Evolutionary conservation across 2,797 vertebrate genomes (phyloP), one percentile per base, ranked within the genome.

Genomic region (Paratrypauchen microcephalus): DNA sequence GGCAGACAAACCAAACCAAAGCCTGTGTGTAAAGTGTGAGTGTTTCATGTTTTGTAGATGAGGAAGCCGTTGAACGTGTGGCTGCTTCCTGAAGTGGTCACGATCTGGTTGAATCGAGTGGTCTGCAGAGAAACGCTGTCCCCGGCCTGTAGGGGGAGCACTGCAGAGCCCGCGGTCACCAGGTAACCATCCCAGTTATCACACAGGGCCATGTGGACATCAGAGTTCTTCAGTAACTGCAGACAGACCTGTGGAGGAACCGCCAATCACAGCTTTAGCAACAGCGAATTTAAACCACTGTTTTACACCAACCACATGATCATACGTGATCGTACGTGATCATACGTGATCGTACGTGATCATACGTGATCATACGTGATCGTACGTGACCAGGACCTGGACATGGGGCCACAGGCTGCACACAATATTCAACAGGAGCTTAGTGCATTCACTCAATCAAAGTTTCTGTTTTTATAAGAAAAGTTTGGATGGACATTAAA

Each of bases 51-150:
- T 39, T 13, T 23, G 60, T 61, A 83, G 65, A 91, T 19, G 28
- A 90, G 80, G 76, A 91, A 83, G 45, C 89, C 85, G 3, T 76
- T 89, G 69, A 91, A 82, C 39, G 36, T 83, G 77, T 85, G 71
- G 73, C 80, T 77, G 68, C 75, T 65, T 63, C 54, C 74, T 3
- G 55, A 21, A 5, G 2, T 45, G 1, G 58, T 61, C 76, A 83
- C 66, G 0, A 86, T 28, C 75, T 0, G 45, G 78, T 54, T 74
- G 54, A 18, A 18, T 9, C 0, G 28, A 56, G 32, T 67, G 0
- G 59, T 5, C 50, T 86, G 74, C 66, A 91, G 73, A 0, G 77
- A 83, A 0, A 91, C 85, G 0, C 21, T 11, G 55, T 90, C 82
- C 1, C 85, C 85, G 4, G 1, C 61, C 0, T 60, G 6, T 72